These are phyloP conservation scores for Choloepus hoffmanni DNA, from an alignment of 2,113 vertebrate species.

Conservation along the genomic window DNA sequence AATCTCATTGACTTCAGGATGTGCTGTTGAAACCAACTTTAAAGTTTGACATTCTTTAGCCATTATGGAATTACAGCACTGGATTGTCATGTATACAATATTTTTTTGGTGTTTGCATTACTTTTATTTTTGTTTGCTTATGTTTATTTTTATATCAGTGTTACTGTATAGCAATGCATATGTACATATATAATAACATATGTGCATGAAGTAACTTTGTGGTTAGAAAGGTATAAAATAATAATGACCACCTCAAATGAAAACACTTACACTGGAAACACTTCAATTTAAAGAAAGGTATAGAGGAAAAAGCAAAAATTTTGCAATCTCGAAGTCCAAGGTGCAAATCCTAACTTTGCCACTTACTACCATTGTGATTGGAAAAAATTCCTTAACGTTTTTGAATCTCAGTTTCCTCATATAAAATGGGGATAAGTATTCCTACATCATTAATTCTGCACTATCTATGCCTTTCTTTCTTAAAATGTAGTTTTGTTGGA, in stretches of 20 bases:
- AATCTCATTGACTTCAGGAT: neutral
- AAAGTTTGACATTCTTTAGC: neutral
- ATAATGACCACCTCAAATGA: neutral
- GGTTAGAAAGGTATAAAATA: slow-evolving; percentile 16
- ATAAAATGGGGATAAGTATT: neutral
- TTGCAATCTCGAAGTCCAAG: neutral
- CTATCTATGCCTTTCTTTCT: neutral
- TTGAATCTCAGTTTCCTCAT: neutral
- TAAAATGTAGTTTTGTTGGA: slow-evolving; percentile 36
- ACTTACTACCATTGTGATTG: slow-evolving; percentile 7
- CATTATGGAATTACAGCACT: neutral
- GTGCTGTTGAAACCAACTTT: neutral
- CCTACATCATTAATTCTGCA: neutral
- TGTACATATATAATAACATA: neutral
- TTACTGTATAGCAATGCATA: neutral
- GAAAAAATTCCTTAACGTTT: neutral
- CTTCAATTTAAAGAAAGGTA: neutral
- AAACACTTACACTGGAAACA: slow-evolving; percentile 19
- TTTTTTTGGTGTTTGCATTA: neutral
- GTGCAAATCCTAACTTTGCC: neutral
- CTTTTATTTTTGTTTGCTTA: slow-evolving; percentile 35
- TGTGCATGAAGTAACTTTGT: neutral
- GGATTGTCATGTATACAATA: neutral
- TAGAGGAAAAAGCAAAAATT: neutral
- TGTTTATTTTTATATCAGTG: slow-evolving; percentile 57